A percentile compares a stretch with the other conserved stretches of the same genome.
phyloP scores from a whole-genome alignment of 2,888 invertebrate genomes.

The Brassicogethes aeneus region DNA sequence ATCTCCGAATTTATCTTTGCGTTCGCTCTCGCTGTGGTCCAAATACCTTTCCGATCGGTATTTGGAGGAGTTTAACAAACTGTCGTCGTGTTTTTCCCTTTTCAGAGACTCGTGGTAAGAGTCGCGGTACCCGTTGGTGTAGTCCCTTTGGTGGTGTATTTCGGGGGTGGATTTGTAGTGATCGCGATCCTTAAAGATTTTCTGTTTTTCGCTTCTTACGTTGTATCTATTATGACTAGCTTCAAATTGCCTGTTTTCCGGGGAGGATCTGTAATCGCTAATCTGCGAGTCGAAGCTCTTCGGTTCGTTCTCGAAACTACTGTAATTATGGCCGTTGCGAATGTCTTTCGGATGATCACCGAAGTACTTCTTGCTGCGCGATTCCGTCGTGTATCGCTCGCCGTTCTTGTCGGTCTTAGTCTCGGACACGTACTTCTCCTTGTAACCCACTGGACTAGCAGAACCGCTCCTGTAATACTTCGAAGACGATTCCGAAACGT shows the following conservation, averaged over 20 bases:
- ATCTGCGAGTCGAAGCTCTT: slow-evolving; percentile 58
- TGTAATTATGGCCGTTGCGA: slow-evolving; percentile 18
- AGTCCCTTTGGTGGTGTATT: slow-evolving; percentile 46
- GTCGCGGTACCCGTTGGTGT: slow-evolving; percentile 32
- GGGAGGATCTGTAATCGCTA: slow-evolving; percentile 51
- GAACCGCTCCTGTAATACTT: slow-evolving; percentile 49
- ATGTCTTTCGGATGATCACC: slow-evolving; percentile 26
- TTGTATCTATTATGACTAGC: slow-evolving; percentile 31
- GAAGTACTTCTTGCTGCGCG: slow-evolving; percentile 39
- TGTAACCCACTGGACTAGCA: slow-evolving; percentile 45
- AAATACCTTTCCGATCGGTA: slow-evolving; percentile 37
- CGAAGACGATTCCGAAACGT: slow-evolving; percentile 47
- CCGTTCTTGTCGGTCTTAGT: slow-evolving; percentile 45
- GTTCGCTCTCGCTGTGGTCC: slow-evolving; percentile 41
- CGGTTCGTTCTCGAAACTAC: slow-evolving; percentile 49
- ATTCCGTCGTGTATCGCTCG: slow-evolving; percentile 39
- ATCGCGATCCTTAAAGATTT: slow-evolving; percentile 39
- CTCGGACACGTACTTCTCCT: slow-evolving; percentile 47
- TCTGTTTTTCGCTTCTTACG: slow-evolving; percentile 23
- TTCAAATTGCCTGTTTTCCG: slow-evolving; percentile 43
- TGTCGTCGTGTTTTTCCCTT: slow-evolving; percentile 48
- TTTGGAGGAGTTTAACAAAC: slow-evolving; percentile 23
- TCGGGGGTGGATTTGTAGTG: slow-evolving; percentile 55
- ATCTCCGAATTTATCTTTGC: slow-evolving; percentile 55
- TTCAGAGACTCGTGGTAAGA: slow-evolving; percentile 53